These are phyloP conservation scores for Pogonocichla stellata DNA, from an alignment of 2,113 vertebrate genomes.

Conservation along the genomic window DNA sequence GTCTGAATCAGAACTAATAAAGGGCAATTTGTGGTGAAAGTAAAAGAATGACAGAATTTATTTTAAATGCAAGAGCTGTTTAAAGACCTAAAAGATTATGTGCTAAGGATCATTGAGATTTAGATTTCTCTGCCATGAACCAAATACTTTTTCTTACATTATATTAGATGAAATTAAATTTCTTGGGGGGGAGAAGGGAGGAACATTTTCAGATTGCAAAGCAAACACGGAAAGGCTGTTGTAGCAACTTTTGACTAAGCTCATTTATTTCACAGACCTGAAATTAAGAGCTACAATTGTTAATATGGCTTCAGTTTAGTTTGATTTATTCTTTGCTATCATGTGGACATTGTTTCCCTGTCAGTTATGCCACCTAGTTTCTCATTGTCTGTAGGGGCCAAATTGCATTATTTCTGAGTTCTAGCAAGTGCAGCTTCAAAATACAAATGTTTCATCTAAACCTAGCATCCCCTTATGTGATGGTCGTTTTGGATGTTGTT, in stretches of 20 bases:
- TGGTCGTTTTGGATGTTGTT: background rate
- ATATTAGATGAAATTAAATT: background rate
- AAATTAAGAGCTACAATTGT: background rate
- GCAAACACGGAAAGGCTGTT: background rate
- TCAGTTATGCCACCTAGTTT: background rate
- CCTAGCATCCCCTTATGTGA: accelerated
- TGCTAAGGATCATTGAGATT: background rate
- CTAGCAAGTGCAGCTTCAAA: background rate
- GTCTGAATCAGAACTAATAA: background rate
- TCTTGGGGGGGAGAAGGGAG: background rate
- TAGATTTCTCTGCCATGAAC: background rate
- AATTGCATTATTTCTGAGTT: background rate
- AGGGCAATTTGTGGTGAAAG: background rate
- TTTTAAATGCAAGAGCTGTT: background rate
- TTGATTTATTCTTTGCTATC: background rate
- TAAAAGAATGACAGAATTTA: background rate
- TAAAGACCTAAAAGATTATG: background rate
- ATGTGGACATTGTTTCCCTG: background rate
- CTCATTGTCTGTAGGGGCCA: background rate
- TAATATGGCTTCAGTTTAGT: background rate
- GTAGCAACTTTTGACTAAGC: background rate
- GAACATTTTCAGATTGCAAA: background rate
- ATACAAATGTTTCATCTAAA: background rate
- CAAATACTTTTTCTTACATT: background rate
- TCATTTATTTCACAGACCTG: background rate